phyloP scores from a whole-genome alignment of 2,113 vertebrate species.

The Isichthys henryi region DNA sequence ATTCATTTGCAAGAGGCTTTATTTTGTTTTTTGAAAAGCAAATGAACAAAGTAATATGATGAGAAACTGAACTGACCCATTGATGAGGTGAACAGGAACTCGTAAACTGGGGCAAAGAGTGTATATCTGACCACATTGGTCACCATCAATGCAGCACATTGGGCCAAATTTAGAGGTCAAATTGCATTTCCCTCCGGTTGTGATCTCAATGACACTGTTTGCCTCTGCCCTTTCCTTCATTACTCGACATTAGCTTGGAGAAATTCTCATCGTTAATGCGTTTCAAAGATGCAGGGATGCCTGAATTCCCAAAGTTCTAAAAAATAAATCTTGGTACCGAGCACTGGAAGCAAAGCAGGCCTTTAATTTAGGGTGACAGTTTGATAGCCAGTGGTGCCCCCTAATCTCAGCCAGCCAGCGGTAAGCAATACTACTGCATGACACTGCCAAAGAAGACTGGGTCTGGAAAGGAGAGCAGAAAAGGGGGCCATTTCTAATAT shows the following conservation, averaged over 20 bases:
- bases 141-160: neutral
- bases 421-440: neutral
- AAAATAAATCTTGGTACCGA: slow-evolving; percentile 6
- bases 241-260: neutral
- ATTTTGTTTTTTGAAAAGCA: neutral
- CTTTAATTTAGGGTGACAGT: neutral
- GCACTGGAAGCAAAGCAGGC: neutral
- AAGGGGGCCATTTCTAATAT: neutral
- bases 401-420: neutral
- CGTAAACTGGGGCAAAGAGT: neutral
- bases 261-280: neutral
- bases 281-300: neutral
- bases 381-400: neutral
- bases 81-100: neutral
- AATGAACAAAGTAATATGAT: neutral
- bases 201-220: too few relatives aligned
- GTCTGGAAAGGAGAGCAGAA: neutral
- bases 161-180: neutral
- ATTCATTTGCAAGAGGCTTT: neutral
- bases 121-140: too few relatives aligned
- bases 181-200: neutral
- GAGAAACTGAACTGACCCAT: neutral
- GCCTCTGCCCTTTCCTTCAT: neutral
- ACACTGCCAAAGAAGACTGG: neutral
- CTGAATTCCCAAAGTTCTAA: neutral